Conservation (phyloP, 1,140 invertebrate genomes). For the Melitaea cinxia region DNA sequence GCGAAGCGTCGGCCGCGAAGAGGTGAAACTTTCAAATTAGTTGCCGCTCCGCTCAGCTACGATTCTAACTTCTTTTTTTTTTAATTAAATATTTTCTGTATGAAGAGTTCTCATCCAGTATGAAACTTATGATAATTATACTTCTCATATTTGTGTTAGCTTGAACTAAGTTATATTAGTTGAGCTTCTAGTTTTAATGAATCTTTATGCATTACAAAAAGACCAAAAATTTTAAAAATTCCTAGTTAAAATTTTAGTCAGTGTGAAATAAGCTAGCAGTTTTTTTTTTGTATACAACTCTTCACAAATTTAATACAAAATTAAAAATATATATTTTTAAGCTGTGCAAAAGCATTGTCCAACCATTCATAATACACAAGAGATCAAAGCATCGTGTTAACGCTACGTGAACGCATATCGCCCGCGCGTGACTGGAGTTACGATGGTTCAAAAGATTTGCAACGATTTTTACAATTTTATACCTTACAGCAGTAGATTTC, state of each 20-base stretch:
- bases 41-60: slow-evolving; percentile 13
- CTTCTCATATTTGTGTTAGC: slow-evolving; percentile 7
- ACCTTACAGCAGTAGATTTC: neutral
- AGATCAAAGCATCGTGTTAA: slow-evolving; percentile 11
- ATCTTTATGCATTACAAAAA: too few relatives aligned
- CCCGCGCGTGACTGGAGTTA: neutral
- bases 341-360: slow-evolving; percentile 1
- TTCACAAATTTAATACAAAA: too few relatives aligned
- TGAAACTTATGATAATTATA: slow-evolving; percentile 24
- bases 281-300: too few relatives aligned
- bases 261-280: too few relatives aligned
- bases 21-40: slow-evolving; percentile 28
- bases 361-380: slow-evolving; percentile 5
- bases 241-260: too few relatives aligned
- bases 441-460: neutral
- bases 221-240: too few relatives aligned
- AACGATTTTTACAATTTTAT: neutral
- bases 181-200: neutral
- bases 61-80: slow-evolving; percentile 27
- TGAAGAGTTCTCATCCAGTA: slow-evolving; percentile 21
- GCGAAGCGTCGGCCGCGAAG: neutral
- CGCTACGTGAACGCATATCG: slow-evolving; percentile 10
- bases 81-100: slow-evolving; percentile 33
- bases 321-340: neutral
- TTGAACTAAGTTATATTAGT: neutral